These are phyloP conservation scores for Lethenteron reissneri DNA, from an alignment of 2,113 vertebrate species.

Conservation along the genomic window DNA sequence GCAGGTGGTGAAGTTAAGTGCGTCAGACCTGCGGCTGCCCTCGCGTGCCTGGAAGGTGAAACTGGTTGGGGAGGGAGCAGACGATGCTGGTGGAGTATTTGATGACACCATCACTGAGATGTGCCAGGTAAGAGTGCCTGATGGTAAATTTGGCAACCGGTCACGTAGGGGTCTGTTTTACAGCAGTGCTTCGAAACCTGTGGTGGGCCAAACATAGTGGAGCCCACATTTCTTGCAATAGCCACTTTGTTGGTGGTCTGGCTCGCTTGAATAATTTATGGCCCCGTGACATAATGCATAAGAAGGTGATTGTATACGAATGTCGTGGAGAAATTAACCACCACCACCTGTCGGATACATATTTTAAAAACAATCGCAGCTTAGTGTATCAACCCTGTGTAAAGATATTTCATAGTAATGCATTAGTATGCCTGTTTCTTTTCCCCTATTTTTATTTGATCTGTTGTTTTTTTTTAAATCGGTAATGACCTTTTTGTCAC, in stretches of 20 bases:
- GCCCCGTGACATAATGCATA: no score
- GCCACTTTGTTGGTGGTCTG: neutral
- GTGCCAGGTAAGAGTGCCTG: conserved; percentile 32
- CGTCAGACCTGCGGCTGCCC: conserved; percentile 44
- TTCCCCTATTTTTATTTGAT: no score
- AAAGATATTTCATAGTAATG: no score
- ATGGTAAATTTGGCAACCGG: neutral
- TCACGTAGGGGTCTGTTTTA: neutral
- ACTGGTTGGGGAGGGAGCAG: conserved; percentile 46
- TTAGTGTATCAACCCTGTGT: no score
- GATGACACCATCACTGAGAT: conserved; percentile 59
- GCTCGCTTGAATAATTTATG: neutral
- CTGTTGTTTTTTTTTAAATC: no score
- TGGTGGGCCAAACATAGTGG: neutral
- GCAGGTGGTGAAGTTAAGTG: conserved; percentile 53
- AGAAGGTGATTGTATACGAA: no score
- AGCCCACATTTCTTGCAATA: neutral
- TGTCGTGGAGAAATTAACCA: no score
- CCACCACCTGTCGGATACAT: no score
- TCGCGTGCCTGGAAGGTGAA: conserved; percentile 57
- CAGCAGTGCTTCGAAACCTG: neutral
- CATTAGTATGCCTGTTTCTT: no score
- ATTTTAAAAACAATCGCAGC: no score
- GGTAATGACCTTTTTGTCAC: no score
- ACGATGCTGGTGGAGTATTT: conserved; percentile 53